Conservation (phyloP, 2,113 vertebrate genomes). For the Gorsachius goisagi region DNA sequence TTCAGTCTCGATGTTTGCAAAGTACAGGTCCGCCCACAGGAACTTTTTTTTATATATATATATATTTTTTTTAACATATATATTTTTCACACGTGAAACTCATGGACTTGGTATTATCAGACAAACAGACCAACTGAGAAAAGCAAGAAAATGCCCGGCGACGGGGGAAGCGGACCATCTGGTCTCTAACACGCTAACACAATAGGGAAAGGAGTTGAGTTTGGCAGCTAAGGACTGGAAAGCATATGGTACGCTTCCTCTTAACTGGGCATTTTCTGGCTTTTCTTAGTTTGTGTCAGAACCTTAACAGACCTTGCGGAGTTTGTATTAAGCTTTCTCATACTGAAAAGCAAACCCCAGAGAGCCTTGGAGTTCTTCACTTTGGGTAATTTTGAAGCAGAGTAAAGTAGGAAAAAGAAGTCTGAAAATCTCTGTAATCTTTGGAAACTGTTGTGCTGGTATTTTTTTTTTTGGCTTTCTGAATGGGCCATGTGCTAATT, state of each 20-base stretch:
- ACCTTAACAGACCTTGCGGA: fast-evolving
- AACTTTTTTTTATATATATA: neutral
- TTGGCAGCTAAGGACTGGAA: neutral
- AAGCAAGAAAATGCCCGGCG: neutral
- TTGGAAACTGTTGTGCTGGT: fast-evolving
- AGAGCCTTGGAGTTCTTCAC: fast-evolving
- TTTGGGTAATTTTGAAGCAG: neutral
- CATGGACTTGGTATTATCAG: neutral
- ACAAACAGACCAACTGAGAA: neutral
- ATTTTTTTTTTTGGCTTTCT: neutral
- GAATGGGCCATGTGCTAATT: fast-evolving
- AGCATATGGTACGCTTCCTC: constrained; percentile 1
- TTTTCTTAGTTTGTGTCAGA: neutral
- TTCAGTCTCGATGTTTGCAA: neutral
- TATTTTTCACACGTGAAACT: neutral
- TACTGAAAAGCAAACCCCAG: fast-evolving
- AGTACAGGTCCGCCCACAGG: fast-evolving
- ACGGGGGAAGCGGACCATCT: neutral
- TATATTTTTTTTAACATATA: too few species aligned
- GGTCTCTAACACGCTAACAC: neutral
- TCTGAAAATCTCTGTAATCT: neutral
- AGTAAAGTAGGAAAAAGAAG: neutral
- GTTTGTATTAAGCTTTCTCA: fast-evolving
- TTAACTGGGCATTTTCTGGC: neutral
- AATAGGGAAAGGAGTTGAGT: neutral